A percentile compares a stretch with the other conserved stretches of the same genome.
Conservation (phyloP, 2,888 invertebrate genomes). For the Rhamnusium bicolor region DNA sequence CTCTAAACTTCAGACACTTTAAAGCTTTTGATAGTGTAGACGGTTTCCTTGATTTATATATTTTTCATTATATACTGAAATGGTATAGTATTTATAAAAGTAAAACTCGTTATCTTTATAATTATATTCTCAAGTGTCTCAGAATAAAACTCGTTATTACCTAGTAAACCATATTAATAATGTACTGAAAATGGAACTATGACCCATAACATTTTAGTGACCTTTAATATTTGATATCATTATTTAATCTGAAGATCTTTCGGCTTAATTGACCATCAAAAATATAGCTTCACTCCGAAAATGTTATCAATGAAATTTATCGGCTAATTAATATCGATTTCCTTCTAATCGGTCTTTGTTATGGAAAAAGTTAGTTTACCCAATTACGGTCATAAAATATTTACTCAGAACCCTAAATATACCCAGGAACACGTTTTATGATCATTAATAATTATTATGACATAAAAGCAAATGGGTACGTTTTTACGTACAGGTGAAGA, state of each 20-base stretch:
- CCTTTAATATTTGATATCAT: neutral
- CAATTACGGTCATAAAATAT: neutral
- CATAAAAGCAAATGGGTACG: neutral
- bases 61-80: no score
- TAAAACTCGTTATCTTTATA: neutral
- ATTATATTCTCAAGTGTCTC: neutral
- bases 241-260: neutral
- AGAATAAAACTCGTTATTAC: neutral
- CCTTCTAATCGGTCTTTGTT: neutral
- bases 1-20: no score
- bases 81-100: no score
- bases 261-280: neutral
- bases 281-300: neutral
- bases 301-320: neutral
- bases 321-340: neutral
- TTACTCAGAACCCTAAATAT: neutral
- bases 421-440: neutral
- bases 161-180: neutral
- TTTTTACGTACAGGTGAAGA: neutral
- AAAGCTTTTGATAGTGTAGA: no score
- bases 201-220: neutral
- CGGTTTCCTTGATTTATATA: no score
- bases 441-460: neutral
- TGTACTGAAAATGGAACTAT: neutral
- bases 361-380: neutral